A percentile compares a stretch with the other conserved stretches of the same genome.
phyloP scores from a whole-genome alignment of 2,113 vertebrate genomes.

The Drymodes brunneopygia region DNA sequence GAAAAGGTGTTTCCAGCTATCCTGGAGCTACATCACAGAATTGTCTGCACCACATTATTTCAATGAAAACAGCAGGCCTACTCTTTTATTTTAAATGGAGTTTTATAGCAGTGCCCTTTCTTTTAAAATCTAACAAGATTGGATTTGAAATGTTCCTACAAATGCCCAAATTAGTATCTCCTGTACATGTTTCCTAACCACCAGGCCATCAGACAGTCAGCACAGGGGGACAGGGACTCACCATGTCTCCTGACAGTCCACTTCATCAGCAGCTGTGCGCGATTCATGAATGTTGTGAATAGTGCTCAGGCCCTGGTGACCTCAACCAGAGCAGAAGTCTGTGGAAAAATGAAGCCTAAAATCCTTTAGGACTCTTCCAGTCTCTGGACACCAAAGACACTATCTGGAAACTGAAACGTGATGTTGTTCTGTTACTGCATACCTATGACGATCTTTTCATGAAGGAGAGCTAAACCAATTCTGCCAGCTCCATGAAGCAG shows the following conservation, averaged over 20 bases:
- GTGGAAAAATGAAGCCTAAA: neutral
- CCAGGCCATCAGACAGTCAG: neutral
- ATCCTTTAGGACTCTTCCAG: neutral
- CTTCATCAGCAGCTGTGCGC: neutral
- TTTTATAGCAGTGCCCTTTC: neutral
- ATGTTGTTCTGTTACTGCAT: neutral
- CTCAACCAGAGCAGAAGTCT: neutral
- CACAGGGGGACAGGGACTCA: accelerated
- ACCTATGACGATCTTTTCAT: neutral
- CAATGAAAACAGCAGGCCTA: neutral
- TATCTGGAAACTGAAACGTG: neutral
- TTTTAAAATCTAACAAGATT: neutral
- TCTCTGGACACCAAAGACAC: neutral
- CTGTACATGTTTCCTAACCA: neutral
- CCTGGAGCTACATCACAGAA: neutral
- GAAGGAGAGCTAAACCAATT: neutral
- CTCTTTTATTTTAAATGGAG: neutral
- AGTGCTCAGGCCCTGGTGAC: neutral
- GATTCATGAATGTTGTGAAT: neutral
- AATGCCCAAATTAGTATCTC: neutral
- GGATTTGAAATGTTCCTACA: neutral
- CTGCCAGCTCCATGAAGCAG: neutral
- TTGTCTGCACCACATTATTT: neutral
- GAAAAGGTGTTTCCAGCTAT: neutral
- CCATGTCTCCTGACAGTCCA: neutral